Conservation (phyloP, 1,140 invertebrate genomes). For the Zophobas morio region DNA sequence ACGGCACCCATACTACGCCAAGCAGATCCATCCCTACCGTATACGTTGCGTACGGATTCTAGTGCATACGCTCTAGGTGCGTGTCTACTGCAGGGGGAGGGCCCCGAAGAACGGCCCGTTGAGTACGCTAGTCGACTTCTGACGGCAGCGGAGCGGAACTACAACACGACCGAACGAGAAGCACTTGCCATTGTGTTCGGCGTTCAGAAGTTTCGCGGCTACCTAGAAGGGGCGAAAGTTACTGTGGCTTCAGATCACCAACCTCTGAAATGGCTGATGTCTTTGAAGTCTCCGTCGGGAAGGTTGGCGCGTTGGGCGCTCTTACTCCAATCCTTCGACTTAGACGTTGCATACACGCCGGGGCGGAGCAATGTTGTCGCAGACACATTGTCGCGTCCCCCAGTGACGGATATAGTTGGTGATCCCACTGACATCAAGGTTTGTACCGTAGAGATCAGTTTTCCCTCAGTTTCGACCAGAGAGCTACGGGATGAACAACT, state of each 20-base stretch:
- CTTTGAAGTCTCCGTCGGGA: constrained; percentile 52
- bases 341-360: constrained; percentile 44
- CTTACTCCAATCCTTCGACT: constrained; percentile 36
- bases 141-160: constrained; percentile 64
- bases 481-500: no score
- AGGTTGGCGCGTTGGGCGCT: constrained; percentile 59
- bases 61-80: constrained; percentile 64
- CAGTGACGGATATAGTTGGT: no score
- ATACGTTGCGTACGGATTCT: constrained; percentile 61
- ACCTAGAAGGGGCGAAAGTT: constrained; percentile 60
- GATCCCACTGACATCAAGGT: no score
- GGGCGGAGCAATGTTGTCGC: constrained; percentile 46
- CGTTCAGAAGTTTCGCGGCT: constrained; percentile 62
- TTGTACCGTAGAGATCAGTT: no score
- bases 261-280: constrained; percentile 21
- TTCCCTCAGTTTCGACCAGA: no score
- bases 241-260: constrained; percentile 55
- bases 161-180: constrained; percentile 65
- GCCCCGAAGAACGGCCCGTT: constrained; percentile 62
- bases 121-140: constrained; percentile 64
- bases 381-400: constrained; percentile 45
- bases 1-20: constrained; percentile 50
- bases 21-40: constrained; percentile 58
- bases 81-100: constrained; percentile 64
- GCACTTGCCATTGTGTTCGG: no score